Conservation (phyloP, 2,113 vertebrate species). For the Haemorhous mexicanus region DNA sequence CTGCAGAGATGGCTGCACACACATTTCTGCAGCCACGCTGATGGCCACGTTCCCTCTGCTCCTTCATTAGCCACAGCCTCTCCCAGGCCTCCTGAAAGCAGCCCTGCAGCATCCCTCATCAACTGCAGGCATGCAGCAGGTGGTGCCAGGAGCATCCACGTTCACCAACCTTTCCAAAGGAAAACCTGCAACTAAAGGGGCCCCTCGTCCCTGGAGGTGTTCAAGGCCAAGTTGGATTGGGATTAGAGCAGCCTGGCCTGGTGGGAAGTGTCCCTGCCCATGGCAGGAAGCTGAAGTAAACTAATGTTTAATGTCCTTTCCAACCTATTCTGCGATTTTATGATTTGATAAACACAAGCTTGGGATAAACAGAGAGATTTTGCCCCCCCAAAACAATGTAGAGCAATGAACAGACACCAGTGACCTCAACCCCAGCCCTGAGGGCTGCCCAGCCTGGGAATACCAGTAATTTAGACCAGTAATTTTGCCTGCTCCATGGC, state of each 20-base stretch:
- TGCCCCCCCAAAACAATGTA: neutral
- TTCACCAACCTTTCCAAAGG: neutral
- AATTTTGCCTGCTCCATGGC: neutral
- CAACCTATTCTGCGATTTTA: neutral
- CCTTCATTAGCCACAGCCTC: fast-evolving
- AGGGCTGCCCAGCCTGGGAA: conserved; percentile 13
- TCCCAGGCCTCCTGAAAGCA: neutral
- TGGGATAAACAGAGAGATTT: fast-evolving
- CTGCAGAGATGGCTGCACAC: neutral
- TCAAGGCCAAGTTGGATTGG: neutral
- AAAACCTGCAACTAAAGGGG: neutral
- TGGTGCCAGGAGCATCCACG: fast-evolving
- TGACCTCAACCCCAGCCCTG: neutral
- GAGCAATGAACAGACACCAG: neutral
- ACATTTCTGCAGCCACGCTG: fast-evolving
- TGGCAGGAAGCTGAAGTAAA: neutral
- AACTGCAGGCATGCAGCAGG: fast-evolving
- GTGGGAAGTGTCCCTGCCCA: neutral
- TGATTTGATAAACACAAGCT: neutral
- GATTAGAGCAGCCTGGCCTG: neutral
- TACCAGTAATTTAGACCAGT: neutral
- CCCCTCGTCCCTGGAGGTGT: neutral
- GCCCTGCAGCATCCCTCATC: neutral
- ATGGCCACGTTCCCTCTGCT: neutral
- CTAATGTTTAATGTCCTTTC: neutral